phyloP scores from a whole-genome alignment of 2,797 vertebrate species.

The Anas georgica region DNA sequence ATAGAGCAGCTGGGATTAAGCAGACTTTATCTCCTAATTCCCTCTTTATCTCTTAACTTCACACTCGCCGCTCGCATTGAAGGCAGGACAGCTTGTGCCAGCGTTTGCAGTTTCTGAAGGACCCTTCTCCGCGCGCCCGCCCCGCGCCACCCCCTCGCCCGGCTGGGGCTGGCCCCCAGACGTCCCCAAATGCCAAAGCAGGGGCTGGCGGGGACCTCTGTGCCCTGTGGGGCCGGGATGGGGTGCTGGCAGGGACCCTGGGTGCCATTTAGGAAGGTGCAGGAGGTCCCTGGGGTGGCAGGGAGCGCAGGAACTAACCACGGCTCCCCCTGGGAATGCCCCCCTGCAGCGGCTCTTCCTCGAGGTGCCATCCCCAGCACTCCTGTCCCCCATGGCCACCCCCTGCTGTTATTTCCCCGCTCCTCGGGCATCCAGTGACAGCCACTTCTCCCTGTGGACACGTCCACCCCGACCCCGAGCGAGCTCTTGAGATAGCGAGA shows the following conservation, averaged over 20 bases:
- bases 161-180: background rate
- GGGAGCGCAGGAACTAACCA: too few species aligned
- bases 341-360: fast-evolving
- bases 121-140: background rate
- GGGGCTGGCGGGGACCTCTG: fast-evolving
- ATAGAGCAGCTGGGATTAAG: slow-evolving; percentile 73
- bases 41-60: slow-evolving; percentile 77
- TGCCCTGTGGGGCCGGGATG: fast-evolving
- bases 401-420: background rate
- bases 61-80: slow-evolving; percentile 56
- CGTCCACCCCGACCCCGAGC: slow-evolving; percentile 6
- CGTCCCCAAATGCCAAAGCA: background rate
- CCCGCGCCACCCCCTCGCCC: background rate
- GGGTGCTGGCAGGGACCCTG: background rate
- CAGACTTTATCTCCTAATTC: slow-evolving; percentile 75
- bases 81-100: slow-evolving; percentile 52
- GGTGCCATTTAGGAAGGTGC: background rate
- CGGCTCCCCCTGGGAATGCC: fast-evolving
- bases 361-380: fast-evolving
- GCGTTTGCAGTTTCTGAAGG: slow-evolving; percentile 39
- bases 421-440: slow-evolving; percentile 16
- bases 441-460: background rate
- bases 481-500: slow-evolving; percentile 36
- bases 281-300: fast-evolving
- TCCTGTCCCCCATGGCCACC: background rate